phyloP scores from a whole-genome alignment of 2,888 invertebrate species.

The Campoplex capitator region DNA sequence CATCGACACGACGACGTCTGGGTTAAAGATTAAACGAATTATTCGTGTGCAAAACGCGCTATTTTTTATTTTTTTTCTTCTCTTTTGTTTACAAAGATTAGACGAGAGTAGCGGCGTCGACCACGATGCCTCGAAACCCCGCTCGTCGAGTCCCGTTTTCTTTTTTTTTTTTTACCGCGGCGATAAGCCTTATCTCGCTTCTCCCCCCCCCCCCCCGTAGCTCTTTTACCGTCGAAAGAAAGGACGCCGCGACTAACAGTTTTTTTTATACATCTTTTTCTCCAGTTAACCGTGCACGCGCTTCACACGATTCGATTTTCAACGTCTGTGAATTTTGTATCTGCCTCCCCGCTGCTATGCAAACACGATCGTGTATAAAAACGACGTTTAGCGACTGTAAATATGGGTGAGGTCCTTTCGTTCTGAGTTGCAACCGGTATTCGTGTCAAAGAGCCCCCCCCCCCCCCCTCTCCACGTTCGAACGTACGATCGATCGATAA shows the following conservation, averaged over 20 bases:
- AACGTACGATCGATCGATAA: not conserved
- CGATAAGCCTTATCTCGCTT: not conserved
- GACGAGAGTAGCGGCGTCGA: not conserved
- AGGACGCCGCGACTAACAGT: not conserved
- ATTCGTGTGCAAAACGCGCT: not conserved
- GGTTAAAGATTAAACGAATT: not conserved
- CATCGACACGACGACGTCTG: not conserved
- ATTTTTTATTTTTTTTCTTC: not conserved
- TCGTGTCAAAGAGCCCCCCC: not conserved
- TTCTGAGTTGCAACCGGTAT: not conserved
- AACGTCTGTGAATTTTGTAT: not conserved
- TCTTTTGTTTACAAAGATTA: not conserved
- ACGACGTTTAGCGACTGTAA: not conserved
- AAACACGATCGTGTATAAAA: not conserved
- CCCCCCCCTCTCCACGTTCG: not conserved
- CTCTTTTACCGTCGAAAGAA: not conserved
- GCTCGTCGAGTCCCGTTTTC: not conserved
- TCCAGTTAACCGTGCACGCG: not conserved
- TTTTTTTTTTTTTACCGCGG: not conserved
- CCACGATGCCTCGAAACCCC: not conserved
- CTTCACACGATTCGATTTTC: not conserved
- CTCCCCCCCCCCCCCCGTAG: not conserved
- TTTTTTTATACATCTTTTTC: not conserved
- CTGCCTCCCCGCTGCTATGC: not conserved
- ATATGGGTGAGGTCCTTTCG: conserved; percentile 6